Evolutionary conservation across 2,113 vertebrate species (phyloP).

Genomic region (Mixornis gularis): DNA sequence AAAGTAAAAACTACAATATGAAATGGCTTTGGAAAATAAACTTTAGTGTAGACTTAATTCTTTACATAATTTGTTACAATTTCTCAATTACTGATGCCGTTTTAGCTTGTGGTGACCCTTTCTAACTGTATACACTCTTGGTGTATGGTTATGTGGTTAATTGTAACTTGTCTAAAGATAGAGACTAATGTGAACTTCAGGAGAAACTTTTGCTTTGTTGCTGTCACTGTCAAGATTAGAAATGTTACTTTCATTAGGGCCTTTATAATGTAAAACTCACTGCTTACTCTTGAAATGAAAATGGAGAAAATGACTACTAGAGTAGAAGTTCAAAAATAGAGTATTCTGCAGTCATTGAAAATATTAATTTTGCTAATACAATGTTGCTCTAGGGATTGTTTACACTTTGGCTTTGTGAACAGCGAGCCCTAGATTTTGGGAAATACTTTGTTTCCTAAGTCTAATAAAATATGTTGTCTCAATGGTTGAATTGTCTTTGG

Average conservation of each 20-base stretch:
- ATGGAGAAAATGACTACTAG: not conserved
- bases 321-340: not conserved
- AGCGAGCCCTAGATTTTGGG: not conserved
- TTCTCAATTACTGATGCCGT: not conserved
- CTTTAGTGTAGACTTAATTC: not conserved
- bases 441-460: not conserved
- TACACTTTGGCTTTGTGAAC: not conserved
- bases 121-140: not conserved
- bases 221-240: not conserved
- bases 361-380: not conserved
- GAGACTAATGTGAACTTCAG: not conserved
- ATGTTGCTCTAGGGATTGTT: not conserved
- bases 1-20: not conserved
- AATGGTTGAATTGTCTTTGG: not conserved
- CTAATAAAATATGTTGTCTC: not conserved
- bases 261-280: not conserved
- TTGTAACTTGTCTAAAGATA: not conserved
- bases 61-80: not conserved
- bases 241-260: not conserved
- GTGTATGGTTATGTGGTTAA: not conserved
- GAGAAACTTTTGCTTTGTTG: not conserved
- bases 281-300: not conserved
- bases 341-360: not conserved
- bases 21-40: not conserved
- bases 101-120: not conserved